Evolutionary conservation across 2,888 invertebrate genomes (phyloP), one percentile per base, ranked within the genome.

Genomic region (Lamellibrachia columna): DNA sequence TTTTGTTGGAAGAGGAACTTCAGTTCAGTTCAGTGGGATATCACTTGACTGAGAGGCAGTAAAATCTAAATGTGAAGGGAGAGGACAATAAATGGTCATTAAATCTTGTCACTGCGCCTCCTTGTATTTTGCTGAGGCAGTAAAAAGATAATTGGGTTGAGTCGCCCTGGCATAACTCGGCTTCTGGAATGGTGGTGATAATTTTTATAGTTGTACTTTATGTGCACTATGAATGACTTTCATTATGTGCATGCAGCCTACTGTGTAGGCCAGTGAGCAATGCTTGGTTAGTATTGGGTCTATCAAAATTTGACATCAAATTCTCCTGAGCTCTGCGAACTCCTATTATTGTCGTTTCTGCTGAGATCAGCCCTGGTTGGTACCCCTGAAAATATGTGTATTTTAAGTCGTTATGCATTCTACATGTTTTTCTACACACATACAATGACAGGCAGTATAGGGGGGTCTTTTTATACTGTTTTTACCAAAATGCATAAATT

Each of bases 171-270:
- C 75, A 75, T 75, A 75, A 75, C 75, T 75, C n/a, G 75, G 75
- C 75, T 4, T 75, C 75, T 75, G 75, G 75, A n/a, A 6, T 4
- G 75, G 75, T 75, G 75, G 75, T n/a, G 75, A 75, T 75, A 75
- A 75, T 75, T 75, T 75, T 75, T 75, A 75, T 75, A 75, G 75
- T 75, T 75, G 75, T 75, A n/a, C 22, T 75, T 75, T 75, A 75
- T 15, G 75, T 75, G 75, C 15, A 22, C 75, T 75, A 22, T 75
- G 22, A 75, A 75, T 75, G 75, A 22, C 22, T 11, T 75, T 75
- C n/a, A 75, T 75, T 75, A 75, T 15, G 75, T 75, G 75, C n/a
- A 6, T 75, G 75, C 4, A 6, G 22, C 22, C 40, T 40, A 40
- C 40, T 40, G 22, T 22, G 22, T 22, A 75, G 22, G 3, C 75